Evolutionary conservation across 2,888 invertebrate species (phyloP), one percentile per base, ranked within the genome.

Genomic region (Muschampia plurimacula): DNA sequence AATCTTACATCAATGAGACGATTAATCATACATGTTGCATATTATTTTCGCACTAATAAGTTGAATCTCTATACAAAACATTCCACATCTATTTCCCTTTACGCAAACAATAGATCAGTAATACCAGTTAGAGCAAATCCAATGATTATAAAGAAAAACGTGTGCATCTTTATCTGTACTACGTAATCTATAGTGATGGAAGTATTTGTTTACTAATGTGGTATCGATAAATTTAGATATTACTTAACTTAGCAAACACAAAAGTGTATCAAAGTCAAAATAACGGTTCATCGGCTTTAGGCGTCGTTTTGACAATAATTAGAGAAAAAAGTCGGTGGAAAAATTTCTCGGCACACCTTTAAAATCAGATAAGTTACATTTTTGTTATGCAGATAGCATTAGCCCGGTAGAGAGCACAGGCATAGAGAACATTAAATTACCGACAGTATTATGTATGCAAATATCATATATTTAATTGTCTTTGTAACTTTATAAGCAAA

Each of bases 121-220:
- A 69, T 60, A 69, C 67, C 32, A 70, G 46, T 74, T 67, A 13
- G 13, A 64, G 8, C 32, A 44, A 55, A 57, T 44, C 52, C 15
- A 12, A 52, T 52, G 9, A 52, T 15, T 7, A 52, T 52, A 7
- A 52, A 8, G 52, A 59, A 57, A 39, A 65, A 41, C 59, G 44
- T 32, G 59, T 46, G 36, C 15, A 76, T 76, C 74, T 74, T 72
- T 70, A 72, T 72, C 67, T 49, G 68, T 81, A 81, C 78, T 83
- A 88, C 89, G 85, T 63, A 69, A 69, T 64, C 36, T 12, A n/a
- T 49, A 69, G 69, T 49, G 69, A 44, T 44, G 63, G 10, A 5
- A 0, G 22, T 12, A 10, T 39, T 39, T 22, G 12, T 39, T 15
- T 52, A 15, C 7, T n/a, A n/a, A 49, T 8, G 0, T 55, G 6